These are phyloP conservation scores for Agrypnus murinus DNA, from an alignment of 2,888 invertebrate species.

Conservation along the genomic window DNA sequence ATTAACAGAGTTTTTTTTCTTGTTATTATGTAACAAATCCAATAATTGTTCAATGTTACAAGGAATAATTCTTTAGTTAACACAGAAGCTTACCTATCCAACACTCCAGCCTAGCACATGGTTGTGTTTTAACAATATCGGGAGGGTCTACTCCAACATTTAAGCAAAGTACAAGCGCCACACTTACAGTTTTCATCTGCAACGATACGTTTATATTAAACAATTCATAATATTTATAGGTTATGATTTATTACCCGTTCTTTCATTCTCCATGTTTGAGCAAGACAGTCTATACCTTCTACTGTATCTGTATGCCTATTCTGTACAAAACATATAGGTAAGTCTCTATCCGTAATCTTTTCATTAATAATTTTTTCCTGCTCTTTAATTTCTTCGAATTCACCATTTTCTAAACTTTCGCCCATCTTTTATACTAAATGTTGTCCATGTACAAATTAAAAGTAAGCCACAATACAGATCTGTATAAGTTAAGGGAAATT, in stretches of 20 bases:
- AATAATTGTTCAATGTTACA: no score
- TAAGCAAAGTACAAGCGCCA: conserved; percentile 96
- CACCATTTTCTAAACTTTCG: conserved; percentile 52
- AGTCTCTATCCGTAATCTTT: conserved; percentile 76
- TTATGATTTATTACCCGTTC: conserved; percentile 80
- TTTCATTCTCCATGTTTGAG: conserved; percentile 94
- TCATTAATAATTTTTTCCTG: conserved; percentile 70
- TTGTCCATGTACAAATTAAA: not conserved
- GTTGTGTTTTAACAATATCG: conserved; percentile 97
- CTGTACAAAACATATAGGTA: conserved; percentile 83
- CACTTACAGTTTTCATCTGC: conserved; percentile 99
- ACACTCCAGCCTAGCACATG: conserved; percentile 95
- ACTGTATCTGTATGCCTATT: conserved; percentile 84
- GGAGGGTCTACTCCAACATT: conserved; percentile 99
- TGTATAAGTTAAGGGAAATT: not conserved
- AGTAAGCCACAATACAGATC: no score
- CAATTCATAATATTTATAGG: conserved; percentile 3
- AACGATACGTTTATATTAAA: conserved; percentile 30
- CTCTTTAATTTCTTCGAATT: conserved; percentile 36
- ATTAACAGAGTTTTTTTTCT: no score
- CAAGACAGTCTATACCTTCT: conserved; percentile 78
- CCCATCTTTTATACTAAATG: conserved; percentile 48
- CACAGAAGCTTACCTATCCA: conserved; percentile 88
- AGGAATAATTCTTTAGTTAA: not conserved
- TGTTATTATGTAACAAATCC: no score